Evolutionary conservation across 2,797 vertebrate species (phyloP), one percentile per base, ranked within the genome.

Genomic region (Chiroxiphia lanceolata): DNA sequence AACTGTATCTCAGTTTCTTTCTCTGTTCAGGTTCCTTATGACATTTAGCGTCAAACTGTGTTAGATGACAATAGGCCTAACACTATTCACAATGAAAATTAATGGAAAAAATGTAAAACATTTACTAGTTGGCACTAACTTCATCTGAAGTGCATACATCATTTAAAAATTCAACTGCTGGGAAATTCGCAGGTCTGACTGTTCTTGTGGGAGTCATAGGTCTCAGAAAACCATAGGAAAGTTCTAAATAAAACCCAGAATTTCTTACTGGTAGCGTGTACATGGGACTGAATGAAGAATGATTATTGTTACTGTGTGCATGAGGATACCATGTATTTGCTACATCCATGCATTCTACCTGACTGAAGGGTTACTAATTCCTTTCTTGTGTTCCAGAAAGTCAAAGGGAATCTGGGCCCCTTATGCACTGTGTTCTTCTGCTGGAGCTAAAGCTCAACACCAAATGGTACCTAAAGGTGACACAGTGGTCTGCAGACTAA

Each of bases 381-480:
- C 42, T 19, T 48, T 33, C 45, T 38, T 71, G 22, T 40, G 25
- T 21, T 22, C 38, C 57, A 68, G 31, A 68, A 83, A 34, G 29
- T 59, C 40, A 60, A 51, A 36, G 12, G 44, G 40, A 89, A 89
- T 47, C 26, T 50, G 16, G 0, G 3, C 13, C 36, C 27, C 74
- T 38, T 22, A 29, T 23, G 6, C 19, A 10, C 13, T 44, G 7
- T 17, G 22, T 29, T 76, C 20, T 78, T 83, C 61, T 67, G 45
- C 50, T 69, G 27, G 14, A 85, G 31, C 5, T 69, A 33, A 84
- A 92, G 56, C 20, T 76, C 70, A 89, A 54, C 29, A 80, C 20
- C 83, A 95, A 71, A 60, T 83, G 70, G 42, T 77, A 93, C 45
- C 57, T 94, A 87, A 87, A 96, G 48, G 78, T 94, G 68, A 76